Evolutionary conservation across 2,113 vertebrate species (phyloP).

Genomic region (Coreoperca whiteheadi): DNA sequence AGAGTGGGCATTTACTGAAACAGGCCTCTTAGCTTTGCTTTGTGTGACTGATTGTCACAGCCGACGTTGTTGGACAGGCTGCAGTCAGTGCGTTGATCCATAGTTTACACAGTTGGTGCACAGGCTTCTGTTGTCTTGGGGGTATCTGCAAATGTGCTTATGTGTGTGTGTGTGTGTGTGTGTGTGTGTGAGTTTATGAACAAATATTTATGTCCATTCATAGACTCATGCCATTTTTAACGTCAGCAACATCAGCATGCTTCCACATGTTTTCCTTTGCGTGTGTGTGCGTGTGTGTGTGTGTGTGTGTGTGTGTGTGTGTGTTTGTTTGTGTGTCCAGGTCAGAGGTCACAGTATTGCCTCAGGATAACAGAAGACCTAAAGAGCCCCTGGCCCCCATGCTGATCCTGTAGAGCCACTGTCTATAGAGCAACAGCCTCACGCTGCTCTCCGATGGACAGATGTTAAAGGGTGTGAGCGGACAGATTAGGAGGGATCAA

Average conservation of each 20-base stretch:
- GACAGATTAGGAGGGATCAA: slow-evolving; percentile 15
- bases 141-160: background rate
- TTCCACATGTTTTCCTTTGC: slow-evolving; percentile 39
- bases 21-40: slow-evolving; percentile 7
- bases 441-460: slow-evolving; percentile 29
- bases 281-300: slow-evolving; percentile 1
- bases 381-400: slow-evolving; percentile 58
- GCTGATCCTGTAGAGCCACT: slow-evolving; percentile 57
- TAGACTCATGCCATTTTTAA: slow-evolving; percentile 19
- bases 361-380: slow-evolving; percentile 62
- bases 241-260: slow-evolving; percentile 28
- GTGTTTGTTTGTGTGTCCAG: slow-evolving; percentile 50
- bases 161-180: background rate
- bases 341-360: slow-evolving; percentile 68
- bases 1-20: slow-evolving; percentile 6
- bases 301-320: slow-evolving; percentile 24
- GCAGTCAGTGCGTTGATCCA: slow-evolving; percentile 2
- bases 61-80: background rate
- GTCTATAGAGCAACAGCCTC: slow-evolving; percentile 41
- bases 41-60: slow-evolving; percentile 26
- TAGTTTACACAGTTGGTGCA: slow-evolving; percentile 64
- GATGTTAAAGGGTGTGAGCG: slow-evolving; percentile 51
- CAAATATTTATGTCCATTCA: slow-evolving; percentile 31
- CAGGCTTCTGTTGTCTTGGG: slow-evolving; percentile 20
- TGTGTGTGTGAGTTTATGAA: slow-evolving; percentile 5